Evolutionary conservation across 2,113 vertebrate genomes (phyloP).

Genomic region (Amblyornis subalaris): DNA sequence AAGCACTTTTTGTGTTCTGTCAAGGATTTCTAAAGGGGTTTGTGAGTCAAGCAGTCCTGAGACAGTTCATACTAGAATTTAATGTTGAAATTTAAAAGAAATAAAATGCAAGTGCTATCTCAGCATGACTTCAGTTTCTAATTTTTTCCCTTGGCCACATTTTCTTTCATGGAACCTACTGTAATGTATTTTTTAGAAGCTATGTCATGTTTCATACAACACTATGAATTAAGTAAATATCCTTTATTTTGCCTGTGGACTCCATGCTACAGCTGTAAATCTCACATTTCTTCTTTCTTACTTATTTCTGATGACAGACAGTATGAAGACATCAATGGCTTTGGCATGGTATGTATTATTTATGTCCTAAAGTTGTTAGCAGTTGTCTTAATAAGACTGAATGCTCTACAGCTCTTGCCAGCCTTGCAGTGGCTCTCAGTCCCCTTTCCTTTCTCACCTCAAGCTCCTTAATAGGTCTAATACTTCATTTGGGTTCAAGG

Average conservation of each 20-base stretch:
- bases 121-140: background rate
- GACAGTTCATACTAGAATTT: background rate
- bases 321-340: background rate
- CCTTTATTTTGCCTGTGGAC: background rate
- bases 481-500: background rate
- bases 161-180: background rate
- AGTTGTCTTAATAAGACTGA: background rate
- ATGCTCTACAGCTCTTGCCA: background rate
- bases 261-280: background rate
- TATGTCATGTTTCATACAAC: background rate
- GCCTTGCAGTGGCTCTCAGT: background rate
- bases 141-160: background rate
- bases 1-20: background rate
- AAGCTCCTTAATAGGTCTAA: background rate
- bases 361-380: background rate
- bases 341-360: background rate
- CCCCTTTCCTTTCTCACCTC: background rate
- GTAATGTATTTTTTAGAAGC: background rate
- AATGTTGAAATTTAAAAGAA: background rate
- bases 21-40: background rate
- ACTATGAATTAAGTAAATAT: background rate
- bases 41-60: background rate
- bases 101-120: background rate
- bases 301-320: background rate
- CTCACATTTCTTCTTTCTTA: background rate